phyloP scores from a whole-genome alignment of 2,797 vertebrate genomes.

The Anas capensis region DNA sequence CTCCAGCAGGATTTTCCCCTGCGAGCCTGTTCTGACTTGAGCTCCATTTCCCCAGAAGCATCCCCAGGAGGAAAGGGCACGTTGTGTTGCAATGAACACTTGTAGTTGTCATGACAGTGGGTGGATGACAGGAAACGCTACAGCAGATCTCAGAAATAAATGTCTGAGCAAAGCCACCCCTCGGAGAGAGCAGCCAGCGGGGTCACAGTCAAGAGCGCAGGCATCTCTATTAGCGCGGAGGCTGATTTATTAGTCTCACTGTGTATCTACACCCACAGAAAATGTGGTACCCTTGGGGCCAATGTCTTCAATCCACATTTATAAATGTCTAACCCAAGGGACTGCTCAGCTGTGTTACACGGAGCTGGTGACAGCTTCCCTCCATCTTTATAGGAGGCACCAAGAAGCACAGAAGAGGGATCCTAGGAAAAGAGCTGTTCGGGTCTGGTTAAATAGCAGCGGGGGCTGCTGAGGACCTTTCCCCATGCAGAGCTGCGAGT shows the following conservation, averaged over 20 bases:
- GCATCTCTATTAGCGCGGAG: not conserved
- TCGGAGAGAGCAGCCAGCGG: not conserved
- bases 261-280: not conserved
- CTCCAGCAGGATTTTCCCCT: not conserved
- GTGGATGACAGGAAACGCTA: not conserved
- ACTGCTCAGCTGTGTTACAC: not conserved
- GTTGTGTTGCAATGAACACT: not conserved
- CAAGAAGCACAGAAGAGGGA: not conserved
- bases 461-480: not conserved
- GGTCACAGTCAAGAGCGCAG: not conserved
- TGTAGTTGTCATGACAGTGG: not conserved
- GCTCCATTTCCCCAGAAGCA: not conserved
- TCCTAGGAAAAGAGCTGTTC: not conserved
- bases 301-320: not conserved
- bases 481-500: rapidly evolving
- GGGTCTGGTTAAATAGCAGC: not conserved
- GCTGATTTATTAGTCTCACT: not conserved
- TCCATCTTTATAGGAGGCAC: not conserved
- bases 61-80: not conserved
- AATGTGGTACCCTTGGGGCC: not conserved
- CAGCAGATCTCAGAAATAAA: not conserved
- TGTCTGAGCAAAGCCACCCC: not conserved
- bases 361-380: not conserved
- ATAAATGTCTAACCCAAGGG: not conserved
- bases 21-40: not conserved